Evolutionary conservation across 2,113 vertebrate species (phyloP).

Genomic region (Rynchops niger): DNA sequence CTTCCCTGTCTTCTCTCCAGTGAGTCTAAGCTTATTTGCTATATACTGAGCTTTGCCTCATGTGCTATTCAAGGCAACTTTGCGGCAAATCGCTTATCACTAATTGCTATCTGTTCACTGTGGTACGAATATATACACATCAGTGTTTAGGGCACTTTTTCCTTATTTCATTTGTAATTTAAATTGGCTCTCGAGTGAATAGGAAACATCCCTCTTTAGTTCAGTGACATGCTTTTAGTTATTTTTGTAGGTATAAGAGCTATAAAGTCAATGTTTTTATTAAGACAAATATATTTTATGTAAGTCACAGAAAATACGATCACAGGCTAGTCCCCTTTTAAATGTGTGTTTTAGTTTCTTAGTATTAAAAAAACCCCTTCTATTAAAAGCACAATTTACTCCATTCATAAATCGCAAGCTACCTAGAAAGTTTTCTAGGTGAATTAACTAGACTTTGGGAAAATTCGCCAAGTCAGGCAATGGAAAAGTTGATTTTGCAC

Average conservation of each 20-base stretch:
- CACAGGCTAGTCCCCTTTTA: neutral
- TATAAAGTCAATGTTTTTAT: neutral
- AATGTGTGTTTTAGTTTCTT: neutral
- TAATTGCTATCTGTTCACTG: slow-evolving; percentile 30
- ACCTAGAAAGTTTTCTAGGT: neutral
- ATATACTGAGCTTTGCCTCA: neutral
- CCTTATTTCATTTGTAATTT: slow-evolving; percentile 44
- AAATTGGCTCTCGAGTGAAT: slow-evolving; percentile 42
- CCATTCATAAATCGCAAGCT: neutral
- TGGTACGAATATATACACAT: neutral
- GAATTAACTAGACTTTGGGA: neutral
- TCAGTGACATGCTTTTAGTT: slow-evolving; percentile 14
- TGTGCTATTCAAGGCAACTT: slow-evolving; percentile 14
- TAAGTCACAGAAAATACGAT: neutral
- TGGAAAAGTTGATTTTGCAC: neutral
- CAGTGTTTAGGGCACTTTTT: neutral
- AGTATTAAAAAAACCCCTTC: neutral
- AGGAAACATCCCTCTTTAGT: neutral
- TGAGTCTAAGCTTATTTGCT: neutral
- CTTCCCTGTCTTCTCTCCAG: neutral
- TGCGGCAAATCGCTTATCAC: slow-evolving; percentile 26
- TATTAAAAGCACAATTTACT: neutral
- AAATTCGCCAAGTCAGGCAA: neutral
- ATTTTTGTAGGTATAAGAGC: neutral
- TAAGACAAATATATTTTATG: slow-evolving; percentile 8